Percentiles rank a stretch among this genome's conserved stretches.
Evolutionary conservation across 2,113 vertebrate species (phyloP).

Genomic region (Bujurquina vittata): DNA sequence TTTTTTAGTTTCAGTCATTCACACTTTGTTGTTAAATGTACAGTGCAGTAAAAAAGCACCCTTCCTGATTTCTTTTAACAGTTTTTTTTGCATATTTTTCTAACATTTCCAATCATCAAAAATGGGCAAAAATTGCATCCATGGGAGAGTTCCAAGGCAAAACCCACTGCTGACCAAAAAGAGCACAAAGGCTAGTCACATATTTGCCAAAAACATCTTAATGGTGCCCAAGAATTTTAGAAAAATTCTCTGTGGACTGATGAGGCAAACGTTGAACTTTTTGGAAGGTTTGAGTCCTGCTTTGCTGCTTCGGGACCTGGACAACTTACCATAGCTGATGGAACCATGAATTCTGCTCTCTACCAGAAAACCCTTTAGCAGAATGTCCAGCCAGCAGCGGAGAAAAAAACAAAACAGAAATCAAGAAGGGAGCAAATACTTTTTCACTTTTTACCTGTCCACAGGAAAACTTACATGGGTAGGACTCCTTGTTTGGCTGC

Average conservation of each 20-base stretch:
- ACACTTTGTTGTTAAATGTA: too few species aligned
- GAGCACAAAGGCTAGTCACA: not conserved
- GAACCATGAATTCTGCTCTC: too few species aligned
- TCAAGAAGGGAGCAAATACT: too few species aligned
- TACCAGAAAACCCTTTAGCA: too few species aligned
- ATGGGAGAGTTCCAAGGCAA: not conserved
- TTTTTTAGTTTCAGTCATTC: not conserved
- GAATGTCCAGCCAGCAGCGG: too few species aligned
- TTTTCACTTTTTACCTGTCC: not conserved
- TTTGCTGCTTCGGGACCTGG: not conserved
- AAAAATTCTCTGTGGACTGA: not conserved
- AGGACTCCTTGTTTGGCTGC: slow-evolving; percentile 75
- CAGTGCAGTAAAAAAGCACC: too few species aligned
- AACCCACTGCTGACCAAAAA: not conserved
- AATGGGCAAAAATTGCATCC: not conserved
- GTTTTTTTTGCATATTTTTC: not conserved
- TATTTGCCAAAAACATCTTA: too few species aligned
- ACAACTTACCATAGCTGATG: not conserved
- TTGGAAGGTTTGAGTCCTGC: not conserved
- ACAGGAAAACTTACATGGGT: slow-evolving; percentile 61
- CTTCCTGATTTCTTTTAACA: too few species aligned
- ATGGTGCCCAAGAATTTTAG: not conserved
- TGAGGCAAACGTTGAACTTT: too few species aligned
- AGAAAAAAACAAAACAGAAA: not conserved
- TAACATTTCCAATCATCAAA: not conserved